A percentile compares a stretch with the other conserved stretches of the same genome.
Evolutionary conservation across 2,113 vertebrate species (phyloP).

Genomic region (Onychorhynchus coronatus): DNA sequence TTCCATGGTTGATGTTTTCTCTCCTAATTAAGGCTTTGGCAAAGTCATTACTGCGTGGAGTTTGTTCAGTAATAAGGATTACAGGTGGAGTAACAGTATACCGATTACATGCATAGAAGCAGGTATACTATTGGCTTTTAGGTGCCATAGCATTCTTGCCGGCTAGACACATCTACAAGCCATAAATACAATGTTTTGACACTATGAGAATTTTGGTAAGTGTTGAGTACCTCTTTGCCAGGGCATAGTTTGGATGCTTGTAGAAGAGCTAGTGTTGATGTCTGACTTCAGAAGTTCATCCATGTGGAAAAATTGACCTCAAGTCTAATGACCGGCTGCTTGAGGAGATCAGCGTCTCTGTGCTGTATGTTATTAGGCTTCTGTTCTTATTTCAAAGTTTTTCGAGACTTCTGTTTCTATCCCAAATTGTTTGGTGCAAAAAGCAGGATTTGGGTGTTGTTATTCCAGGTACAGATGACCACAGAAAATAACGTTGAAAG

Average conservation of each 20-base stretch:
- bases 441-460: neutral
- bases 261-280: neutral
- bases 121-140: neutral
- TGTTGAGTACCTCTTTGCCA: neutral
- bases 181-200: neutral
- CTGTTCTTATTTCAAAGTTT: neutral
- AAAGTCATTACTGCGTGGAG: neutral
- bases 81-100: neutral
- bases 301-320: neutral
- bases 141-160: neutral
- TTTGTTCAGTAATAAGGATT: neutral
- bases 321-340: neutral
- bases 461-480: neutral
- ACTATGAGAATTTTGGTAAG: neutral
- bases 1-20: neutral
- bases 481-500: neutral
- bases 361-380: neutral
- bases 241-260: neutral
- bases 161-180: neutral
- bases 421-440: neutral
- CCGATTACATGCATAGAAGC: neutral
- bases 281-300: neutral
- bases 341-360: neutral
- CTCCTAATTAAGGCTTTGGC: conserved; percentile 4
- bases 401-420: neutral